Evolutionary conservation across 2,113 vertebrate genomes (phyloP), one percentile per base, ranked within the genome.

Genomic region (Zosterops borbonicus): DNA sequence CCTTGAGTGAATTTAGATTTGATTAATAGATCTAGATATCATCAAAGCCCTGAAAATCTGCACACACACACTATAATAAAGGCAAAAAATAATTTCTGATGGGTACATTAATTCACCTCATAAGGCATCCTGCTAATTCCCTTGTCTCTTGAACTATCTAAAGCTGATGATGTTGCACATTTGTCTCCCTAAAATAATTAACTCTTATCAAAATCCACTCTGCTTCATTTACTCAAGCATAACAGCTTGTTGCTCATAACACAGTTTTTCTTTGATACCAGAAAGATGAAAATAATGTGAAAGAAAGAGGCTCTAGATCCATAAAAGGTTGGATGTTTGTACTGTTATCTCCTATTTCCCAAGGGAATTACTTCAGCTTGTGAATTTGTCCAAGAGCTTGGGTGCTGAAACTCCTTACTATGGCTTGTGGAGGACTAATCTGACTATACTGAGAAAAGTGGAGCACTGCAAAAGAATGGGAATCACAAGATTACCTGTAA

Each of bases 1-100:
- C 91, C 67, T 92, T 93, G 58, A n/a, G 49, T 67, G 76, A 91
- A 73, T 4, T 47, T 89, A 94, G 59, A 70, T 95, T 73, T 92
- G 89, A 78, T 96, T 95, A 97, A 95, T 83, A 94, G 46, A 60
- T 96, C 92, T 47, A 63, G 88, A 82, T 85, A 60, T 31, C 37
- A 73, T 74, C 87, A 93, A 85, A 96, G 47, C 71, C 46, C 44
- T 69, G 44, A 82, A 52, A 87, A 75, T 70, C 35, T 56, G 29
- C 37, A 35, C 47, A 80, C 47, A 80, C 39, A 65, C 35, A 41
- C 44, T 44, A 19, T 59, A 78, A 82, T 56, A 85, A 81, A 78
- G n/a, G 14, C 37, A 78, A 81, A 91, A 92, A 77, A 69, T 12
- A 29, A 41, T 58, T 90, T 90, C 67, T 71, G 25, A 74, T 67